Conservation (phyloP, 2,888 invertebrate species). For the Ophioninae sp. region DNA sequence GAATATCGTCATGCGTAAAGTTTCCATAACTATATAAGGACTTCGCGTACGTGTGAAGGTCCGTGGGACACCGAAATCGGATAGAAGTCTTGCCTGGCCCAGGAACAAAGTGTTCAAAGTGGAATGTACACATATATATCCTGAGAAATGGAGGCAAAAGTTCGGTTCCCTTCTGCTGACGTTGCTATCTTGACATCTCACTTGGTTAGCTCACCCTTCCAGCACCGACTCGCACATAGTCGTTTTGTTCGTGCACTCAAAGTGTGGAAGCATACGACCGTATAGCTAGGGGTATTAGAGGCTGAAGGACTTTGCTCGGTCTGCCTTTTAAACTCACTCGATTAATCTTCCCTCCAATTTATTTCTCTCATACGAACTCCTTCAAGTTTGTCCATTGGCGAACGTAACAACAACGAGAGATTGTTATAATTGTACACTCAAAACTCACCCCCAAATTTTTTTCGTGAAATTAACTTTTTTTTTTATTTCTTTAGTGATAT, state of each 20-base stretch:
- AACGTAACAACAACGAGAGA: background rate
- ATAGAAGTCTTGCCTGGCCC: slow-evolving; percentile 45
- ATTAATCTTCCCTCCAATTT: slow-evolving; percentile 50
- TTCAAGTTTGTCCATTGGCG: background rate
- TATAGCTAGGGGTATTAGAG: slow-evolving; percentile 11
- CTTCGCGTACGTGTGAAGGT: slow-evolving; percentile 33
- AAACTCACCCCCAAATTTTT: too few species aligned
- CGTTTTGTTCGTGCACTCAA: slow-evolving; percentile 53
- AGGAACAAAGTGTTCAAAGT: slow-evolving; percentile 15
- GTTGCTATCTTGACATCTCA: slow-evolving; percentile 63
- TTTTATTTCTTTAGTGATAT: too few species aligned
- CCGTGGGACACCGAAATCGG: slow-evolving; percentile 46
- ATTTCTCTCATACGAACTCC: slow-evolving; percentile 29
- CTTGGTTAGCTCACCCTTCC: slow-evolving; percentile 44
- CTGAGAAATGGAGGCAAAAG: slow-evolving; percentile 38
- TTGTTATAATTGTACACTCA: too few species aligned
- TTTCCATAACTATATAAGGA: slow-evolving; percentile 23
- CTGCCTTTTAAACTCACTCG: slow-evolving; percentile 44
- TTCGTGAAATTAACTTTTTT: too few species aligned
- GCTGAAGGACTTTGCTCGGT: slow-evolving; percentile 29
- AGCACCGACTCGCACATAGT: background rate
- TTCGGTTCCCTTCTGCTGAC: slow-evolving; percentile 61
- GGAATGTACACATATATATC: slow-evolving; percentile 32
- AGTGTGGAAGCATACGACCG: slow-evolving; percentile 1
- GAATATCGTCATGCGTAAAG: slow-evolving; percentile 22